Percentiles rank a stretch among this genome's conserved stretches.
phyloP scores from a whole-genome alignment of 2,113 vertebrate species.

The Syrrhaptes paradoxus region DNA sequence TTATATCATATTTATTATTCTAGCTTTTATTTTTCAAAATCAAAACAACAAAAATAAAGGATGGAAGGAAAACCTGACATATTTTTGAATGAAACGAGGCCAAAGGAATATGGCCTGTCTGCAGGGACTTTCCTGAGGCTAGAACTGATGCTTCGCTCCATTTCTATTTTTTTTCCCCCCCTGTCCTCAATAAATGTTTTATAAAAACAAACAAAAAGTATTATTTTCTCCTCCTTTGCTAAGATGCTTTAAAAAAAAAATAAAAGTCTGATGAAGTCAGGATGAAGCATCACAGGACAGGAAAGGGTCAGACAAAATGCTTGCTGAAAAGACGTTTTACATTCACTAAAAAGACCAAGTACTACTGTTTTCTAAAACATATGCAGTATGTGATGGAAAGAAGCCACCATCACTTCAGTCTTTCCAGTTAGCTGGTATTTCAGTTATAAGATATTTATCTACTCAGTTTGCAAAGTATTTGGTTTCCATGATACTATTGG shows the following conservation, averaged over 20 bases:
- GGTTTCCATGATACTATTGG: background rate
- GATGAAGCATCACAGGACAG: background rate
- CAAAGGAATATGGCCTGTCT: background rate
- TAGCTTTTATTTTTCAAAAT: background rate
- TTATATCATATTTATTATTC: background rate
- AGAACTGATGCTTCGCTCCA: background rate
- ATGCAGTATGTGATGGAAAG: background rate
- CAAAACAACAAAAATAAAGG: background rate
- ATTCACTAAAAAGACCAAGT: background rate
- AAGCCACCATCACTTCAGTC: background rate
- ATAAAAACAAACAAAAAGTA: background rate
- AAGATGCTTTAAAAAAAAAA: background rate
- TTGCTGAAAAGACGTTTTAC: background rate
- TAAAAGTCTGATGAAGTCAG: background rate
- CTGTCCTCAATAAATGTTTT: fast-evolving
- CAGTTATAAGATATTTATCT: background rate
- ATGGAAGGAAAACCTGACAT: fast-evolving
- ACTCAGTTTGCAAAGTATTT: background rate
- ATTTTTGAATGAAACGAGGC: background rate
- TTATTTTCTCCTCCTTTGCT: background rate
- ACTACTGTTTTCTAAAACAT: background rate
- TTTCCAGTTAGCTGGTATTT: background rate
- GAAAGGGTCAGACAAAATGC: background rate
- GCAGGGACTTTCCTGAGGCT: background rate
- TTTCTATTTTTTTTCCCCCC: fast-evolving